These are phyloP conservation scores for Eulithis prunata DNA, from an alignment of 2,888 invertebrate species.

Conservation along the genomic window DNA sequence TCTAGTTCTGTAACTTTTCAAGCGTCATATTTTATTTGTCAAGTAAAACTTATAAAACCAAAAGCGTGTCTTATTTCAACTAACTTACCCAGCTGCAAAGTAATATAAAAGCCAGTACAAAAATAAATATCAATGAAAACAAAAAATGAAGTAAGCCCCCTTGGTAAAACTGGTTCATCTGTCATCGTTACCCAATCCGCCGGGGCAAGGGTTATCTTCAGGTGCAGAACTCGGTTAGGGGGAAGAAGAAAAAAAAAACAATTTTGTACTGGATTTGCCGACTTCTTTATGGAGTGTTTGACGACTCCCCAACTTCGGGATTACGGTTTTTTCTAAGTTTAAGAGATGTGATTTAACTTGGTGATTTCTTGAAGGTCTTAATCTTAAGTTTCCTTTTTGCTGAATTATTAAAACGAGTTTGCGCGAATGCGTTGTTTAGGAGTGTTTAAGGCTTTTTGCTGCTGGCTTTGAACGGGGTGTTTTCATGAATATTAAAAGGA, in stretches of 20 bases:
- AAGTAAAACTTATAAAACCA: background rate
- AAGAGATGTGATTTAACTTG: slow-evolving; percentile 40
- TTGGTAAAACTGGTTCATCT: slow-evolving; percentile 63
- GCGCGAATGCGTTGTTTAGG: slow-evolving; percentile 30
- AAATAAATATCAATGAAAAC: slow-evolving; percentile 40
- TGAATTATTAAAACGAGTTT: slow-evolving; percentile 34
- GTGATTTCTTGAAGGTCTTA: slow-evolving; percentile 36
- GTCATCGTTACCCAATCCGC: slow-evolving; percentile 70
- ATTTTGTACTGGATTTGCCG: slow-evolving; percentile 56
- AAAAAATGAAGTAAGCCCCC: slow-evolving; percentile 38
- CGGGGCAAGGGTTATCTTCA: slow-evolving; percentile 57
- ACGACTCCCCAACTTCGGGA: slow-evolving; percentile 40
- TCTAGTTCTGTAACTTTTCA: too few species aligned
- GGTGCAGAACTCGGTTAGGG: slow-evolving; percentile 46
- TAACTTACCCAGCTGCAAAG: background rate
- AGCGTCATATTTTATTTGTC: too few species aligned
- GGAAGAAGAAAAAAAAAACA: slow-evolving; percentile 52
- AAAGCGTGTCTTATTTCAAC: background rate
- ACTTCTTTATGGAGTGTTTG: slow-evolving; percentile 50
- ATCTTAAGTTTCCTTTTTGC: slow-evolving; percentile 30
- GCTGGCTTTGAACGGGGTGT: slow-evolving; percentile 12
- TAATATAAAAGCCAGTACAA: slow-evolving; percentile 20
- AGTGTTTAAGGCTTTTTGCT: slow-evolving; percentile 29
- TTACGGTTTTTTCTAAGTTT: slow-evolving; percentile 39
- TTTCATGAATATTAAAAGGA: slow-evolving; percentile 9